phyloP scores from a whole-genome alignment of 2,113 vertebrate genomes.

The Pao palembangensis region DNA sequence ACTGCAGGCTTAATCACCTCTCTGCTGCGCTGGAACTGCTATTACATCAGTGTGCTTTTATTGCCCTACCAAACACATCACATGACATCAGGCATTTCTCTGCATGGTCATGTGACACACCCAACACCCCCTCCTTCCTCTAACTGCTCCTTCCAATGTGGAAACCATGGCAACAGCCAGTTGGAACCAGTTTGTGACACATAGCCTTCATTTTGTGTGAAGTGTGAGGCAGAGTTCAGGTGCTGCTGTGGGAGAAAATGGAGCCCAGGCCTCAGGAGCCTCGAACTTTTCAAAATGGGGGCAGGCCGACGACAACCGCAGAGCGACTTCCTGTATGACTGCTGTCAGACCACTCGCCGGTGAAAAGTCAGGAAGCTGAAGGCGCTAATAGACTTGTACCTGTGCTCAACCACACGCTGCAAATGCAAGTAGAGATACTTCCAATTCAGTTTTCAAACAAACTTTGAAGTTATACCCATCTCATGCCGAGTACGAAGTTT shows the following conservation, averaged over 20 bases:
- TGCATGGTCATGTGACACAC: constrained; percentile 80
- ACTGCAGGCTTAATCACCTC: constrained; percentile 28
- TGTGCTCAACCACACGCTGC: constrained; percentile 3
- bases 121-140: constrained; percentile 70
- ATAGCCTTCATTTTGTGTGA: constrained; percentile 86
- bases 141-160: constrained; percentile 77
- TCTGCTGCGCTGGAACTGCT: constrained; percentile 42
- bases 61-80: constrained; percentile 74
- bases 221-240: constrained; percentile 83
- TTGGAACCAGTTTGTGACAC: constrained; percentile 86
- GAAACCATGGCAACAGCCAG: constrained; percentile 90
- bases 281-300: constrained; percentile 67
- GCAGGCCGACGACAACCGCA: constrained; percentile 49
- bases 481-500: no score
- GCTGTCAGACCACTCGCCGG: constrained; percentile 47
- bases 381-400: constrained; percentile 10
- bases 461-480: neutral
- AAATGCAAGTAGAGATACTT: constrained; percentile 14
- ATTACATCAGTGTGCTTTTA: constrained; percentile 75
- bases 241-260: constrained; percentile 82
- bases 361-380: constrained; percentile 16
- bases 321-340: constrained; percentile 68
- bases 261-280: constrained; percentile 65
- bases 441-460: constrained; percentile 10
- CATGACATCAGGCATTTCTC: constrained; percentile 82